Evolutionary conservation across 2,797 vertebrate species (phyloP).

Genomic region (Mormyrus hasselquistii): DNA sequence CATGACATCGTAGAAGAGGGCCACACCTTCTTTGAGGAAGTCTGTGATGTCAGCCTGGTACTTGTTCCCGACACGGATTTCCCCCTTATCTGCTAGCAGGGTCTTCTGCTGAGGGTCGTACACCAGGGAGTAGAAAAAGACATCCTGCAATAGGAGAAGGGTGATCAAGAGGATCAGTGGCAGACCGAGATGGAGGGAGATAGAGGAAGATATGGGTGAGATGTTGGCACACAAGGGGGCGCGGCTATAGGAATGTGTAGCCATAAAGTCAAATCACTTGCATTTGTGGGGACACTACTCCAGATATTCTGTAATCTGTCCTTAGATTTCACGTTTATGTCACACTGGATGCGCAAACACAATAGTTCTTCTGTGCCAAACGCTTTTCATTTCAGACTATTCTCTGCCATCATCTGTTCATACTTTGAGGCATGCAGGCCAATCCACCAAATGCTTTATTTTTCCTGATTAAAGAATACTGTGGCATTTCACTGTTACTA

Average conservation of each 20-base stretch:
- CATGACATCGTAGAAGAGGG: neutral
- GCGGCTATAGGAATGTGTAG: neutral
- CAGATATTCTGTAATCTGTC: neutral
- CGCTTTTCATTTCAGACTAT: neutral
- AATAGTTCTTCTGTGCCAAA: neutral
- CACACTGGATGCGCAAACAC: neutral
- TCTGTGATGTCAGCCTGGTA: constrained; percentile 97
- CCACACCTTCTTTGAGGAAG: constrained; percentile 82
- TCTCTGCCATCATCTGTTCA: constrained; percentile 4
- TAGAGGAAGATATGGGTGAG: neutral
- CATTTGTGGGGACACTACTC: neutral
- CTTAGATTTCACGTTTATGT: neutral
- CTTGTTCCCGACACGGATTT: constrained; percentile 93
- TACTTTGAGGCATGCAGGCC: neutral
- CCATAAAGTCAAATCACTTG: neutral
- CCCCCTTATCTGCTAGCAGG: constrained; percentile 91
- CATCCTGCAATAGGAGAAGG: constrained; percentile 69
- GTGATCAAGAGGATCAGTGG: neutral
- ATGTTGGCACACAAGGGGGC: neutral
- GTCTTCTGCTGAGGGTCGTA: constrained; percentile 98
- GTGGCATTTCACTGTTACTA: neutral
- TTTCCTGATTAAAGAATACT: neutral
- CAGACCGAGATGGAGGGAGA: neutral
- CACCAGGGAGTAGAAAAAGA: constrained; percentile 96
- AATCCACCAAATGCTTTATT: neutral